Base-by-base conservation (phyloP, 2,797 vertebrate species). In the Microhierax caerulescens region DNA sequence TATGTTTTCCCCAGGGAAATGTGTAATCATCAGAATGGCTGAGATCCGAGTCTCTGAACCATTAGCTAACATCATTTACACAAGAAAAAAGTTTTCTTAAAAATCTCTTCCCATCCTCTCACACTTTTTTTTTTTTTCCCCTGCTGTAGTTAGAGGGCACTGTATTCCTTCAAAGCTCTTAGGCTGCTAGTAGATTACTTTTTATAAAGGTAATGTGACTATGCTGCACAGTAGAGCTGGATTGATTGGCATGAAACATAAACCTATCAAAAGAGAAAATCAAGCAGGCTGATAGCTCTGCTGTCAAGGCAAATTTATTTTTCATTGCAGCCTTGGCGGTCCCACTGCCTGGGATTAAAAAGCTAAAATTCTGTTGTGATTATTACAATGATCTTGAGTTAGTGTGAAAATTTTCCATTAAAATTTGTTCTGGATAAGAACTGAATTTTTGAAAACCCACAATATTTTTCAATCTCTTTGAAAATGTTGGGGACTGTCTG, bases 231-330 rank as follows among this genome's bases (percentile, higher is more conserved):
- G 74, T 57, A 77, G n/a, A 72, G 32, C n/a, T 68, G 57, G 86
- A 94, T 91, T 94, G 90, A 97, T 36, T 92, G 94, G 56, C 94
- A 89, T n/a, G 83, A 91, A 93, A 87, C 34, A 89, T 95, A 95
- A 93, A 97, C 93, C 90, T 94, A 92, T 94, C 85, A 89, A 85
- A 95, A 89, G n/a, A 85, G 74, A 92, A 94, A 97, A 94, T 93
- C 86, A 96, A 88, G 56, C 60, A 87, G 79, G 59, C 79, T 92
- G 94, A 95, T 90, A 95, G 19, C 84, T 91, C 45, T 92, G 72
- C 86, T 89, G 90, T 93, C 92, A 95, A 95, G 77, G 80, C 48
- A 80, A 80, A 91, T 95, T 92, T 94, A 93, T 92, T 77, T 95
- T 94, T 88, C 90, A 32, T 60, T 92, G 74, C 78, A 95, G 81